Base-by-base conservation (phyloP, 2,113 vertebrate species). In the Catagonus wagneri region DNA sequence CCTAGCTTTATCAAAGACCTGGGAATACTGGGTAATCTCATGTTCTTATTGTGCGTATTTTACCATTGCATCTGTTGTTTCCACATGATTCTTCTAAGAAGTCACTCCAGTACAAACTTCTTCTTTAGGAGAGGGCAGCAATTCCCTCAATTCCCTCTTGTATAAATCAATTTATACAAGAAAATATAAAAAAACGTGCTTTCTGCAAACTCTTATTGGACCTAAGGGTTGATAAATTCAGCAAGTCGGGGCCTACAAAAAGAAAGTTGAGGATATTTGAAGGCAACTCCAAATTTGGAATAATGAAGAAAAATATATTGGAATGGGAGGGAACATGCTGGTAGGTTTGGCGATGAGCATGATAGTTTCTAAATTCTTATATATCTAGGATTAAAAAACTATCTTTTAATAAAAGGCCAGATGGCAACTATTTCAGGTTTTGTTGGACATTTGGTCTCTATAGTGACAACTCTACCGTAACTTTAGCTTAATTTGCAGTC, bases 41-140 rank as follows among this genome's bases (percentile, higher is more conserved):
- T 0, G 20, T 20, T 84, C 11, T n/a, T 78, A 25, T 78, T 80
- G 3, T 63, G 56, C 22, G 60, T 76, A 22, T 34, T 61, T 39
- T 6, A 84, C 6, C 29, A 56, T 36, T 84, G 1, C 25, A 75
- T 71, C 44, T 88, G 52, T 69, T 84, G 27, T 1, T 79, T 60
- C 34, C 61, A 91, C 29, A 50, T 44, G 44, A 69, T 93, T 94
- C 39, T 93, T 90, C 50, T 13, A 92, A 85, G 81, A 83, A 93
- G 88, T 71, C 80, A 3, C 10, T 91, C 11, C 7, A 63, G 9
- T 56, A 32, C 19, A 75, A 83, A 65, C n/a, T 75, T 86, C n/a
- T 79, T 71, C 44, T 83, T 66, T 15, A 93, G 36, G 16, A 92
- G 34, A 92, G 34, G 23, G 7, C 10, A 92, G 32, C 20, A 52